A percentile compares a stretch with the other conserved stretches of the same genome.
Evolutionary conservation across 1,140 invertebrate genomes (phyloP).

Genomic region (Drosophila azteca): DNA sequence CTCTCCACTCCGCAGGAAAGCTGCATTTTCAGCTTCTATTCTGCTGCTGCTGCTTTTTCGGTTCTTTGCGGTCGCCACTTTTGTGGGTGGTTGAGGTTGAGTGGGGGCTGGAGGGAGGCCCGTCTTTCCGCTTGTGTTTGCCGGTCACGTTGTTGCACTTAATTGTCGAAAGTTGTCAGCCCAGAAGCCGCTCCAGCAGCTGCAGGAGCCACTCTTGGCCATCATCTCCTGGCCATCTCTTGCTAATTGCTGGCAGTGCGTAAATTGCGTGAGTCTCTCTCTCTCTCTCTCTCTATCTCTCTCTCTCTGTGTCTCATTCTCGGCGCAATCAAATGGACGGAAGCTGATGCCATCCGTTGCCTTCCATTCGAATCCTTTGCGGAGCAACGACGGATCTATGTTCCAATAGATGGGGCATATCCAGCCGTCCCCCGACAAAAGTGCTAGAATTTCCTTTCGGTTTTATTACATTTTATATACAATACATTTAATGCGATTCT

Average conservation of each 20-base stretch:
- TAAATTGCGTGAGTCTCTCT: slow-evolving; percentile 45
- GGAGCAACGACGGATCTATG: no score
- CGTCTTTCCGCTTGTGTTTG: slow-evolving; percentile 48
- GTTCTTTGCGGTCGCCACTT: slow-evolving; percentile 30
- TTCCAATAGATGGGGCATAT: no score
- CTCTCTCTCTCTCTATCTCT: slow-evolving; percentile 5
- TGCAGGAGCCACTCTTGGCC: slow-evolving; percentile 23
- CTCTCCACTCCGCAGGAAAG: slow-evolving; percentile 16
- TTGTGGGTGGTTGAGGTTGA: not conserved
- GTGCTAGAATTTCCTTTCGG: not conserved
- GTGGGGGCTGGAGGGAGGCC: not conserved
- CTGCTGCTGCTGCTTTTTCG: not conserved
- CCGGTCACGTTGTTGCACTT: slow-evolving; percentile 63
- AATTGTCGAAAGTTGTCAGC: slow-evolving; percentile 61
- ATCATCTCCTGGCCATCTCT: slow-evolving; percentile 18
- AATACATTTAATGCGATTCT: slow-evolving; percentile 18
- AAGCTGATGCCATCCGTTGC: slow-evolving; percentile 26
- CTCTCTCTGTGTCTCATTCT: not conserved
- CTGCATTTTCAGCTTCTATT: slow-evolving; percentile 35
- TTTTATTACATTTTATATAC: slow-evolving; percentile 40
- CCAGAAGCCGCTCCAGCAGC: not conserved
- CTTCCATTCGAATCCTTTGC: no score
- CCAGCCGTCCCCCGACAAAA: not conserved
- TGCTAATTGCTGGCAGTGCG: slow-evolving; percentile 56
- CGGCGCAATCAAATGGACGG: slow-evolving; percentile 36